A percentile compares a stretch with the other conserved stretches of the same genome.
Evolutionary conservation across 2,797 vertebrate species (phyloP).

Genomic region (Notoglanidium macrostoma): DNA sequence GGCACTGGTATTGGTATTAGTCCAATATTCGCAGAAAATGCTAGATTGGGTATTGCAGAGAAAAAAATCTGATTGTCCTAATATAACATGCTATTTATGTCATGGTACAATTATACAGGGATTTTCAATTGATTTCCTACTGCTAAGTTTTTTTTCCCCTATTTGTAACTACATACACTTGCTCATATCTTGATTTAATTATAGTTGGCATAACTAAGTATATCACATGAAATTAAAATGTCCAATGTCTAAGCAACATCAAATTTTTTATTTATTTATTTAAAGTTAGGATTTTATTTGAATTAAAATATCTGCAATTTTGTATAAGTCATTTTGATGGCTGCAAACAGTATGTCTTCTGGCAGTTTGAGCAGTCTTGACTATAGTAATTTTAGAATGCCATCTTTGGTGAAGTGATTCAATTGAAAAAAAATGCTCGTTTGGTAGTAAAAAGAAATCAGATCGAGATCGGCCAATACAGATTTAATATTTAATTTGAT

Average conservation of each 20-base stretch:
- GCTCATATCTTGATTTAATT: neutral
- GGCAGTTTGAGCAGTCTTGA: neutral
- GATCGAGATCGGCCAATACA: neutral
- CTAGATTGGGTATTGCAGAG: neutral
- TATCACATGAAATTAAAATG: neutral
- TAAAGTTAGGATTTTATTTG: too few species aligned
- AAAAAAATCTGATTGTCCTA: neutral
- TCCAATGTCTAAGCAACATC: too few species aligned
- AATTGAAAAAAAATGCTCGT: neutral
- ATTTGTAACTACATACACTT: neutral
- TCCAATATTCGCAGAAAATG: neutral
- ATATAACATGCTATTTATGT: neutral
- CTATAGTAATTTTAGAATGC: neutral
- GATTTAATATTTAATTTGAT: conserved; percentile 16
- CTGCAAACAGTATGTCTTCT: neutral
- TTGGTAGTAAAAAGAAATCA: neutral
- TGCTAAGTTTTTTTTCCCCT: neutral
- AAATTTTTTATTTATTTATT: too few species aligned
- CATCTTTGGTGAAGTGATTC: neutral
- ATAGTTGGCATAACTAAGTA: neutral
- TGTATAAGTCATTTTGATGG: neutral
- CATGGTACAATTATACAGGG: neutral
- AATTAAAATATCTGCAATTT: neutral
- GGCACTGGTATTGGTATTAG: neutral
- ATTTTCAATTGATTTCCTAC: neutral